Evolutionary conservation across 2,888 invertebrate genomes (phyloP).

Genomic region (Tachina lurida): DNA sequence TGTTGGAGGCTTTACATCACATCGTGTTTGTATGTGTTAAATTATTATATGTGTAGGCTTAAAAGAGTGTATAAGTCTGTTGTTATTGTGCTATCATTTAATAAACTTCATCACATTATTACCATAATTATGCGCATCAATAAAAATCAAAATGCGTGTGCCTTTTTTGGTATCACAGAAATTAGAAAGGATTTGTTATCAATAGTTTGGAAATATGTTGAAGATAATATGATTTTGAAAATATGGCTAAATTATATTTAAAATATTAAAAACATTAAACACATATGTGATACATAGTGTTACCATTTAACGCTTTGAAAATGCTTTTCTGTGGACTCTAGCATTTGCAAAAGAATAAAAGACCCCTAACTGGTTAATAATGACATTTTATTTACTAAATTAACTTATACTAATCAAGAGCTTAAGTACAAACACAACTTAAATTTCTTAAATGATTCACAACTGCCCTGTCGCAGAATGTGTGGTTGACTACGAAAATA

Average conservation of each 20-base stretch:
- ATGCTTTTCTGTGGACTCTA: no score
- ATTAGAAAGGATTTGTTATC: constrained; percentile 2
- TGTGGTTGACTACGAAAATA: no score
- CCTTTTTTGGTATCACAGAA: constrained; percentile 1
- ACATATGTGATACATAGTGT: no score
- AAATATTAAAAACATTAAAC: no score
- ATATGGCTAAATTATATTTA: neutral
- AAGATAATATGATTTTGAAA: neutral
- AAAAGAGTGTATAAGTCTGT: neutral
- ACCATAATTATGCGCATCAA: constrained; percentile 42
- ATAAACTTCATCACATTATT: constrained; percentile 26
- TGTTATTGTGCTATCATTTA: constrained; percentile 24
- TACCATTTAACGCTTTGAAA: no score
- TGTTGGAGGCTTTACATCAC: neutral
- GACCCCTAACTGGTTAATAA: no score
- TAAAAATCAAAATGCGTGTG: constrained; percentile 18
- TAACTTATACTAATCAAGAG: no score
- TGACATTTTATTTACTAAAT: no score
- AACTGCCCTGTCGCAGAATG: no score
- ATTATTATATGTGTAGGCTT: neutral
- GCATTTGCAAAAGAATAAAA: no score
- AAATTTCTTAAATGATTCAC: no score
- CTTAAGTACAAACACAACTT: no score
- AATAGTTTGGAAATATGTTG: neutral
- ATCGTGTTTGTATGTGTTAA: neutral